phyloP scores from a whole-genome alignment of 2,797 vertebrate species.

The Paguma larvata region DNA sequence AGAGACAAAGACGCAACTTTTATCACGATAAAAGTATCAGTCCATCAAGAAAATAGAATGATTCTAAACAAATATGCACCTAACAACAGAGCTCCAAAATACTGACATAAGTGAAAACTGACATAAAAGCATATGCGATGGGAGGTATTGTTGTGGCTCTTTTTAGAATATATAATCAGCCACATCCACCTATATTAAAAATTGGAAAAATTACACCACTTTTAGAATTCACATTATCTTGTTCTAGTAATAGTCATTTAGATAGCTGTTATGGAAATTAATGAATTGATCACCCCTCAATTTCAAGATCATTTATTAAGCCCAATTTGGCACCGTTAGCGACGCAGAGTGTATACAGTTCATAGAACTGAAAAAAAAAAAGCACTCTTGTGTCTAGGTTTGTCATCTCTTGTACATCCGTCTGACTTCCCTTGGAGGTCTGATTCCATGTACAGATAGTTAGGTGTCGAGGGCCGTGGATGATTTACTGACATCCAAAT shows the following conservation, averaged over 20 bases:
- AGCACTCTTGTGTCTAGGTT: not conserved
- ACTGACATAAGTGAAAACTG: not conserved
- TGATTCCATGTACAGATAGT: not conserved
- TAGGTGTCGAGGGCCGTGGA: not conserved
- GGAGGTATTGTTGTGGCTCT: not conserved
- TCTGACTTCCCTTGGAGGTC: not conserved
- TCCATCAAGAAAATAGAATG: not conserved
- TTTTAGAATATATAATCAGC: constrained; percentile 19
- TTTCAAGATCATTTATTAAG: not conserved
- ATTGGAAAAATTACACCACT: not conserved
- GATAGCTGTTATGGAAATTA: not conserved
- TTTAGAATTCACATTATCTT: not conserved
- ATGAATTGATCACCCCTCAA: not conserved
- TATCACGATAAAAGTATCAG: not conserved
- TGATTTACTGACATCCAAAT: not conserved
- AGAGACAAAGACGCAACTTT: not conserved
- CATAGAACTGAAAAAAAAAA: not conserved
- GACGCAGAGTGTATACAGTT: not conserved
- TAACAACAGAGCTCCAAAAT: not conserved
- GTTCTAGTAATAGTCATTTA: not conserved
- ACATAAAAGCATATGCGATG: not conserved
- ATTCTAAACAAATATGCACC: not conserved
- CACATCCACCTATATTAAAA: not conserved
- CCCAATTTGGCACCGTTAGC: not conserved
- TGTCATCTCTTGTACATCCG: not conserved